Base-by-base conservation (phyloP, 2,797 vertebrate genomes). In the Ceryle rudis region DNA sequence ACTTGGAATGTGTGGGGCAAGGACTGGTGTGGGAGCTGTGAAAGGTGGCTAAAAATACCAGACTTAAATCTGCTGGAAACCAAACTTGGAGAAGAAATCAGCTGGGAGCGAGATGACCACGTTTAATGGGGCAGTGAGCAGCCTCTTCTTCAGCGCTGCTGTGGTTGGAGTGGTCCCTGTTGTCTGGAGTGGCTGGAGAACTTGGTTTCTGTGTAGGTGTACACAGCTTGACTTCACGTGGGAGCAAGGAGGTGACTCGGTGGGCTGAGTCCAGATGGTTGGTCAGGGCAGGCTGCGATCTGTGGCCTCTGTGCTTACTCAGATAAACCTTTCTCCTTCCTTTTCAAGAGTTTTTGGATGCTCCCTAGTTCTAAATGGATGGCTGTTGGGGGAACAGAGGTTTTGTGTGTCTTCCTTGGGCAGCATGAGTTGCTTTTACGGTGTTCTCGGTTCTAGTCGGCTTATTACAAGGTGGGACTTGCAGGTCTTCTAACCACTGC, bases 181-280 rank as follows among this genome's bases (percentile, higher is more conserved):
- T 14, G 21, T 20, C 71, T 14, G 39, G 23, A 47, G 51, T 11
- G 21, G 20, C 71, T 19, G 39, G 23, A 47, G 51, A 18, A 21
- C 25, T 57, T 65, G 22, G 7, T 7, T 52, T 57, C 84, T 58
- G 25, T 69, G 14, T 10, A 8, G 22, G 7, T 55, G 58, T 11
- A 0, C 26, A 0, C 0, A 14, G 49, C 49, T 47, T 5, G 3
- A 22, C 42, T 12, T 31, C 9, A 2, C 0, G 35, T 3, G 2
- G 3, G 22, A 51, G 12, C 49, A 12, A 28, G 35, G 61, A 66
- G 77, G 42, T 14, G 65, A 9, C 62, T 29, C 0, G 3, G 6
- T 23, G 80, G 21, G 55, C 49, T 35, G 62, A 52, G 46, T 18
- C 60, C 44, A 39, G 37, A 7, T 1, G 8, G 7, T 3, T 44